These are phyloP conservation scores for Trachurus trachurus DNA, from an alignment of 2,797 vertebrate species.

Conservation along the genomic window DNA sequence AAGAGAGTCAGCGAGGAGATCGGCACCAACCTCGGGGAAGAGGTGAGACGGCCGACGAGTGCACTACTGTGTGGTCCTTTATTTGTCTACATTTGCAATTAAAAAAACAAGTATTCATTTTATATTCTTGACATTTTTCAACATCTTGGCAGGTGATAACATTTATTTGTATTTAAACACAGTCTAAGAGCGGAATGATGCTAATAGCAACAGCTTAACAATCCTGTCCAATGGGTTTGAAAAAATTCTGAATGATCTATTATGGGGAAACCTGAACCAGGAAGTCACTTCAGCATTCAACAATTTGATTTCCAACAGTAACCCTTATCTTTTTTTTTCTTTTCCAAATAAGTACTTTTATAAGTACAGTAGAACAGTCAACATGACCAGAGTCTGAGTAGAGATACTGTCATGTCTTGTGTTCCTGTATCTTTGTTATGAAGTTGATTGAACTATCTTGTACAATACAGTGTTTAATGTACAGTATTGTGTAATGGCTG, in stretches of 20 bases:
- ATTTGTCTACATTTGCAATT: background rate
- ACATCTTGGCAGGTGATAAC: background rate
- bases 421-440: background rate
- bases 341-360: background rate
- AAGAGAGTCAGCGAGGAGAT: slow-evolving; percentile 99
- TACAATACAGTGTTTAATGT: background rate
- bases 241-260: background rate
- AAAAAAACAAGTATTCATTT: too few relatives aligned
- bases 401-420: background rate
- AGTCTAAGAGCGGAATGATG: background rate
- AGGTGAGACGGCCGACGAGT: slow-evolving; percentile 86
- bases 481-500: too few relatives aligned
- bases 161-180: background rate
- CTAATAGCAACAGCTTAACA: background rate
- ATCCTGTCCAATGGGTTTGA: background rate
- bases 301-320: background rate
- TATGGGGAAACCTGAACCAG: background rate
- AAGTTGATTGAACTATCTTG: background rate
- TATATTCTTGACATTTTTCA: background rate
- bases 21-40: slow-evolving; percentile 93
- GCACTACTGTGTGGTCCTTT: background rate
- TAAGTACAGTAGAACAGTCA: background rate
- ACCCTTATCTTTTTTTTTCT: background rate
- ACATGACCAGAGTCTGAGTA: background rate
- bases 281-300: background rate